Evolutionary conservation across 1,140 invertebrate species (phyloP).

Genomic region (Triops cancriformis): DNA sequence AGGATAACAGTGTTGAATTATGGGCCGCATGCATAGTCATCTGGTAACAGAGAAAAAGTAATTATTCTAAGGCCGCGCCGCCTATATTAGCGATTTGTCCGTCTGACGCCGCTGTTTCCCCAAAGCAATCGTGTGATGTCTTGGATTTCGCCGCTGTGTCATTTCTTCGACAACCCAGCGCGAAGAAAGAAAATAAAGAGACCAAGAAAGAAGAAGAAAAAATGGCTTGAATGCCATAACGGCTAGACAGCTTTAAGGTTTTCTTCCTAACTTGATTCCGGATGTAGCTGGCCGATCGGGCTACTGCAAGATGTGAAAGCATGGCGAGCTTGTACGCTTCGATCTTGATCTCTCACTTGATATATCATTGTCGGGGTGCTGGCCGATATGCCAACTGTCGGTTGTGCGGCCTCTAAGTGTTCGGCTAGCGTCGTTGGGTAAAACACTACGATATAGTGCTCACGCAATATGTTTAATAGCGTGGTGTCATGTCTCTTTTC

Average conservation of each 20-base stretch:
- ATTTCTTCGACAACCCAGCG: not conserved
- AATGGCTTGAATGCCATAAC: conserved; percentile 10
- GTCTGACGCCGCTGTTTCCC: not conserved
- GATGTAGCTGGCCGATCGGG: not conserved
- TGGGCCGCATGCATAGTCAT: not conserved
- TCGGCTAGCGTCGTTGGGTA: not conserved
- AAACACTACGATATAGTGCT: not conserved
- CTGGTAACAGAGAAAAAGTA: not conserved
- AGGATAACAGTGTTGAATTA: not conserved
- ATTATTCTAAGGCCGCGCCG: not conserved
- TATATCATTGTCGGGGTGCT: not conserved
- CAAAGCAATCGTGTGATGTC: not conserved
- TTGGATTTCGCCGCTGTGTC: not conserved
- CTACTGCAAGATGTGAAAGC: not conserved
- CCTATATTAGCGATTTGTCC: not conserved
- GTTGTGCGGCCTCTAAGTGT: not conserved
- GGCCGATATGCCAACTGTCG: not conserved
- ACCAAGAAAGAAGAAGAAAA: not conserved
- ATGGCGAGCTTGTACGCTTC: not conserved
- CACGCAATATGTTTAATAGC: conserved; percentile 1
- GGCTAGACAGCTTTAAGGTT: not conserved
- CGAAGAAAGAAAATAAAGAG: not conserved
- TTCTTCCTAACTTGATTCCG: not conserved
- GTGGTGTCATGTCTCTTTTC: not conserved
- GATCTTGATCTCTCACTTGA: conserved; percentile 8